These are phyloP conservation scores for Piscicola geometra DNA, from an alignment of 2,888 invertebrate genomes.

Conservation along the genomic window DNA sequence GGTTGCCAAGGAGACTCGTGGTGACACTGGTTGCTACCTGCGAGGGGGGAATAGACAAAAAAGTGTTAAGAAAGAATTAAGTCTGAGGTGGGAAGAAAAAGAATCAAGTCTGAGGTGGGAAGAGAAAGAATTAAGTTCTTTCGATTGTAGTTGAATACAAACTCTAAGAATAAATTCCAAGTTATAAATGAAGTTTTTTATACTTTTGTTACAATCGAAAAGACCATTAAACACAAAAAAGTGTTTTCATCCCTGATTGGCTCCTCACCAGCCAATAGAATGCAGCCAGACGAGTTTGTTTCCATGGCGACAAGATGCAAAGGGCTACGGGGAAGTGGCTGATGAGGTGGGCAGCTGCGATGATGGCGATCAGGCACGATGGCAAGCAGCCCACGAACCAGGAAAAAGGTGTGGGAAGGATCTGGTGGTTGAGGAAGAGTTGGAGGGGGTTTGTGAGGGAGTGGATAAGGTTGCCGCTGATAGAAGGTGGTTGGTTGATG, in stretches of 20 bases:
- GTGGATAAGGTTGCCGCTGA: too few species aligned
- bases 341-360: background rate
- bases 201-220: background rate
- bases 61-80: too few species aligned
- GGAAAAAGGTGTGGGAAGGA: constrained; percentile 24
- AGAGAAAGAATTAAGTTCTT: too few species aligned
- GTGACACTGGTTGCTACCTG: background rate
- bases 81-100: too few species aligned
- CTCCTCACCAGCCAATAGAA: constrained; percentile 29
- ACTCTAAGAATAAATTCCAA: too few species aligned
- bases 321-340: background rate
- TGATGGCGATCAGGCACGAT: constrained; percentile 11
- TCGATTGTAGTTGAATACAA: too few species aligned
- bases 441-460: too few species aligned
- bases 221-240: too few species aligned
- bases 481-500: too few species aligned
- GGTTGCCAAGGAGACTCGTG: constrained; percentile 17
- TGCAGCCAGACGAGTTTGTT: constrained; percentile 2
- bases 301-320: constrained; percentile 18
- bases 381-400: constrained; percentile 18
- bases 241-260: too few species aligned
- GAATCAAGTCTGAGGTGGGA: too few species aligned
- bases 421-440: background rate
- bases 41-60: background rate
- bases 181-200: too few species aligned